Conservation (phyloP, 2,888 invertebrate genomes). For the Cyrtodaria siliqua region DNA sequence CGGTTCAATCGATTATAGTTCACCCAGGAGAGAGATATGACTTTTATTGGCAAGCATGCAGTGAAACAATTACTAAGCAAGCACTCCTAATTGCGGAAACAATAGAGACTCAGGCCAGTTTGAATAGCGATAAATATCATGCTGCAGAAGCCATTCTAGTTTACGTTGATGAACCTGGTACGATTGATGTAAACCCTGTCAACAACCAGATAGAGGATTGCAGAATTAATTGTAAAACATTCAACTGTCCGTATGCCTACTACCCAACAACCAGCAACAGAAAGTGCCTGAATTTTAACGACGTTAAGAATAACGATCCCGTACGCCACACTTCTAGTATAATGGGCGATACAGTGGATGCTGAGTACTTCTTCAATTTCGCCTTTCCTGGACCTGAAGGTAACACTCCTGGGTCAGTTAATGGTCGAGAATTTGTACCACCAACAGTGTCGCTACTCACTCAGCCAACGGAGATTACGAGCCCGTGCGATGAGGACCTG, state of each 20-base stretch:
- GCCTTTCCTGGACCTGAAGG: conserved; percentile 63
- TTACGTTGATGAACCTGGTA: conserved; percentile 8
- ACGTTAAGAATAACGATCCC: conserved; percentile 36
- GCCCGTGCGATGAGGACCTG: conserved; percentile 10
- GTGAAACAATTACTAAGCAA: conserved; percentile 29
- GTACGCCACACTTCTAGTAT: conserved; percentile 8
- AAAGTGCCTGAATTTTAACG: conserved; percentile 47
- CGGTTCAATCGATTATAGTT: conserved; percentile 63
- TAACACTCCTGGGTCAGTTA: conserved; percentile 64
- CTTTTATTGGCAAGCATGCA: conserved; percentile 48
- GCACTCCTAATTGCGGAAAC: conserved; percentile 69
- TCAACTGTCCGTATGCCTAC: conserved; percentile 68
- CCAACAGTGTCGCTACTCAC: conserved; percentile 52
- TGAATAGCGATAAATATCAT: conserved; percentile 34
- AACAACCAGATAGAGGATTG: neutral
- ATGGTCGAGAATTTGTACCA: conserved; percentile 52
- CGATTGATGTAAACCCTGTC: conserved; percentile 24
- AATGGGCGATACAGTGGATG: conserved; percentile 16
- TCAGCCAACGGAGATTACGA: conserved; percentile 31
- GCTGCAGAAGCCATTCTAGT: conserved; percentile 62
- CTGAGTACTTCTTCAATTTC: conserved; percentile 69
- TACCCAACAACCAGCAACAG: neutral
- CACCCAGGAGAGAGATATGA: conserved; percentile 72
- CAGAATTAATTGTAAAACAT: conserved; percentile 42
- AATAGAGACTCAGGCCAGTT: conserved; percentile 51